Conservation (phyloP, 2,888 invertebrate genomes). For the Xestobium rufovillosum region DNA sequence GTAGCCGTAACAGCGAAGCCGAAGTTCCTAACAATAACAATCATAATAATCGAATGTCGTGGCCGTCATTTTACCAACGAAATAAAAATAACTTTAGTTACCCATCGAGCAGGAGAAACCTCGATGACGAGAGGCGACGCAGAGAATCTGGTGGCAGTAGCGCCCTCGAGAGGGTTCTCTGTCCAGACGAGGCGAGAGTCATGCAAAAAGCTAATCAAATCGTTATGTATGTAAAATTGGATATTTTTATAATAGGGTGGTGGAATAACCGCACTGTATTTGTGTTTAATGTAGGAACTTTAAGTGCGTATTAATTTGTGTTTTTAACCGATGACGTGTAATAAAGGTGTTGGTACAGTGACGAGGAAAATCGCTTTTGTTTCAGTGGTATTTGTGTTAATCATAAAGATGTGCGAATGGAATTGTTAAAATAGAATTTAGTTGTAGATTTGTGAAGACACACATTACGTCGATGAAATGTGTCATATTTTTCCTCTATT, state of each 20-base stretch:
- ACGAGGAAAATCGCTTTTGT: too few species aligned
- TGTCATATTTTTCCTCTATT: too few species aligned
- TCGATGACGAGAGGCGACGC: conserved; percentile 40
- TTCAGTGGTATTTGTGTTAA: too few species aligned
- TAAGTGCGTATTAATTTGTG: too few species aligned
- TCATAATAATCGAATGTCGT: conserved; percentile 50
- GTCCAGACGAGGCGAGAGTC: conserved; percentile 69
- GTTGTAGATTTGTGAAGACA: too few species aligned
- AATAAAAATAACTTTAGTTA: conserved; percentile 24
- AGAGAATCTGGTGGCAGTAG: conserved; percentile 33
- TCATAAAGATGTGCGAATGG: too few species aligned
- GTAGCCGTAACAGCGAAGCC: conserved; percentile 44
- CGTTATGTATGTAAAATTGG: conserved; percentile 66
- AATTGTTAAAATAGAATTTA: too few species aligned
- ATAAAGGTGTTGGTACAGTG: too few species aligned
- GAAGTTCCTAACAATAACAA: conserved; percentile 42
- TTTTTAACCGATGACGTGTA: too few species aligned
- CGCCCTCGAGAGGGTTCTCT: conserved; percentile 53
- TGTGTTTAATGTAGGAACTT: not conserved
- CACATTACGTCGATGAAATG: too few species aligned
- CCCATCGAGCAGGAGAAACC: conserved; percentile 28
- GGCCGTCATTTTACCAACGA: conserved; percentile 49
- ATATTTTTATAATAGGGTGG: conserved; percentile 5
- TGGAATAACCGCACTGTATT: not conserved
- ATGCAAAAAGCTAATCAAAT: conserved; percentile 82